Conservation (phyloP, 2,888 invertebrate species). For the Andrena flavipes region DNA sequence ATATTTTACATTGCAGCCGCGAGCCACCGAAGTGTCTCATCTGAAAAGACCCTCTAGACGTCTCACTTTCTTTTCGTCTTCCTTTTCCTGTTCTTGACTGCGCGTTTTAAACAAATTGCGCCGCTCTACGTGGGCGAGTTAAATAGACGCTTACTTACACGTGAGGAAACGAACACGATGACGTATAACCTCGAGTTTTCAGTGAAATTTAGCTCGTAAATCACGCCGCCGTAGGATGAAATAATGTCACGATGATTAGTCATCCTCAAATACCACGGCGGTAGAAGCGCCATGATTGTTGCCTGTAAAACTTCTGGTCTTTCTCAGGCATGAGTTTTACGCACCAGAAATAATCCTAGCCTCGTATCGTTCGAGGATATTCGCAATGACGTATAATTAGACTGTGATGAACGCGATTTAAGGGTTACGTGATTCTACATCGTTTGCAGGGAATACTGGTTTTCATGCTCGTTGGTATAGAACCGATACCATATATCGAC, state of each 20-base stretch:
- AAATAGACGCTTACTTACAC: slow-evolving; percentile 53
- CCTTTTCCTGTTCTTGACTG: background rate
- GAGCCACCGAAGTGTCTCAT: too few relatives aligned
- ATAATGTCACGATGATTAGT: slow-evolving; percentile 48
- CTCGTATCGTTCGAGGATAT: slow-evolving; percentile 13
- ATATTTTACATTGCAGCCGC: too few relatives aligned
- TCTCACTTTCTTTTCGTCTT: background rate
- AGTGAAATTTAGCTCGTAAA: slow-evolving; percentile 46
- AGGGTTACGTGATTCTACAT: slow-evolving; percentile 5
- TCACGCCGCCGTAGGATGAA: slow-evolving; percentile 26
- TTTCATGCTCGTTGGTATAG: too few relatives aligned
- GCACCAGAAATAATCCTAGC: slow-evolving; percentile 37
- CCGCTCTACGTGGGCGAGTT: slow-evolving; percentile 37
- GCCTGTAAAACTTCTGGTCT: background rate
- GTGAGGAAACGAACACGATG: slow-evolving; percentile 49
- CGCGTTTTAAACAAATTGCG: slow-evolving; percentile 23
- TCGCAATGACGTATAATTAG: slow-evolving; percentile 12
- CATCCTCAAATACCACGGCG: slow-evolving; percentile 14
- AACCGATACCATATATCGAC: too few relatives aligned
- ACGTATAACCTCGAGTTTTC: slow-evolving; percentile 12
- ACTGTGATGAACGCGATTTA: slow-evolving; percentile 6
- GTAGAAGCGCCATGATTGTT: background rate
- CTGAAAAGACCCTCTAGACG: too few relatives aligned
- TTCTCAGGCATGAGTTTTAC: background rate
- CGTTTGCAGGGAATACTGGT: too few relatives aligned